Conservation (phyloP, 2,888 invertebrate genomes). For the Leptinotarsa haldemani region DNA sequence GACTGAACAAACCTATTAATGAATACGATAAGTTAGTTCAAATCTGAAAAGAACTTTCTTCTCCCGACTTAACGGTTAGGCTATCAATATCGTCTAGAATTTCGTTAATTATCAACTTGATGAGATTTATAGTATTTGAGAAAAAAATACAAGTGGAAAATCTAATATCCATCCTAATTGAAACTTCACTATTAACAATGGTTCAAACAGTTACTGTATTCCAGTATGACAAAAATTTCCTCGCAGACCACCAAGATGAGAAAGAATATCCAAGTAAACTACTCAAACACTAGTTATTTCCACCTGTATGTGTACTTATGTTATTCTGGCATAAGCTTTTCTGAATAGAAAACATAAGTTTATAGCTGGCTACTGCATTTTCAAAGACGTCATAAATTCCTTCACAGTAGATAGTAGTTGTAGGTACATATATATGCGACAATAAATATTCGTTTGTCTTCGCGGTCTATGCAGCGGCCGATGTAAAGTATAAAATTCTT, state of each 20-base stretch:
- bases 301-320: constrained; percentile 3
- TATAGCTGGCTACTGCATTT: constrained; percentile 20
- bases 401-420: constrained; percentile 14
- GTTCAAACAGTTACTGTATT: too few relatives aligned
- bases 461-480: constrained; percentile 19
- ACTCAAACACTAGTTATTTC: constrained; percentile 5
- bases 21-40: too few relatives aligned
- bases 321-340: neutral
- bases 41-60: too few relatives aligned
- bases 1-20: too few relatives aligned
- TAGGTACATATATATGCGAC: constrained; percentile 18
- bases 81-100: too few relatives aligned
- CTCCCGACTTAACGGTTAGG: too few relatives aligned
- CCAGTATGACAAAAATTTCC: too few relatives aligned
- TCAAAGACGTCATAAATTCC: constrained; percentile 17
- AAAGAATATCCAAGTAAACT: neutral
- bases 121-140: too few relatives aligned
- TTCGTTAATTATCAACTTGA: too few relatives aligned
- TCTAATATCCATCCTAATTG: too few relatives aligned
- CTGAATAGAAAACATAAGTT: constrained; percentile 19
- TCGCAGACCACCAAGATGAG: neutral
- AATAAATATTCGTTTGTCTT: constrained; percentile 28
- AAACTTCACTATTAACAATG: too few relatives aligned
- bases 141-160: too few relatives aligned
- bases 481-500: constrained; percentile 34